Conservation (phyloP, 92 coral and sea anemone genomes). For the Phenganax stokvisi region DNA sequence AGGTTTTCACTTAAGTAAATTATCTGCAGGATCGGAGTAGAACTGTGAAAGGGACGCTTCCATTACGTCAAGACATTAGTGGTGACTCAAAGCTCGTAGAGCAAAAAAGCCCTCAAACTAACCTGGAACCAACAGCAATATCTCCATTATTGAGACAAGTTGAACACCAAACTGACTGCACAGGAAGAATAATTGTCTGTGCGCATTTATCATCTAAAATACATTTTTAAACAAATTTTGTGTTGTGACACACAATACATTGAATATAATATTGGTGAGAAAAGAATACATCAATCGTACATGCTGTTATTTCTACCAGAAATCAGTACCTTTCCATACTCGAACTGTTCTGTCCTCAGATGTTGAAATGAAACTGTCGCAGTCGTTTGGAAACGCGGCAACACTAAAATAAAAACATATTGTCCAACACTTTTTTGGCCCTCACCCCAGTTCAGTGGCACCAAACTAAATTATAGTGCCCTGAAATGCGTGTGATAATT, state of each 20-base stretch:
- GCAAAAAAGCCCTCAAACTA: neutral
- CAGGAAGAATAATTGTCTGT: constrained; percentile 82
- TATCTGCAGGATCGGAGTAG: too few species aligned
- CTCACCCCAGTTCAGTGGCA: neutral
- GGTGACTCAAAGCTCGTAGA: too few species aligned
- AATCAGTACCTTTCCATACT: constrained; percentile 79
- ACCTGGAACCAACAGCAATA: constrained; percentile 90
- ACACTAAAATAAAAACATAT: constrained; percentile 43
- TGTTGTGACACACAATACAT: neutral
- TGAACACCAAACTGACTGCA: constrained; percentile 89
- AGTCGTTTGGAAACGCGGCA: constrained; percentile 59
- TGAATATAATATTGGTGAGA: too few species aligned
- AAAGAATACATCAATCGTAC: too few species aligned
- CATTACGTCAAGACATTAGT: too few species aligned
- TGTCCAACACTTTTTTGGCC: neutral
- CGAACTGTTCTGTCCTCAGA: constrained; percentile 89
- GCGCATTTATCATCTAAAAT: constrained; percentile 60
- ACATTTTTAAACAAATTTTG: neutral
- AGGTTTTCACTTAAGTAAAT: neutral
- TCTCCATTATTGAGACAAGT: constrained; percentile 85
- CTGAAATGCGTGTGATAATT: neutral
- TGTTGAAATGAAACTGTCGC: constrained; percentile 77
- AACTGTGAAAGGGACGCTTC: too few species aligned
- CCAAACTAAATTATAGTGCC: neutral
- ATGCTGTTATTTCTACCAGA: too few species aligned